Base-by-base conservation (phyloP, 53 echinoderm and acorn worm genomes). In the Patiria pectinifera region DNA sequence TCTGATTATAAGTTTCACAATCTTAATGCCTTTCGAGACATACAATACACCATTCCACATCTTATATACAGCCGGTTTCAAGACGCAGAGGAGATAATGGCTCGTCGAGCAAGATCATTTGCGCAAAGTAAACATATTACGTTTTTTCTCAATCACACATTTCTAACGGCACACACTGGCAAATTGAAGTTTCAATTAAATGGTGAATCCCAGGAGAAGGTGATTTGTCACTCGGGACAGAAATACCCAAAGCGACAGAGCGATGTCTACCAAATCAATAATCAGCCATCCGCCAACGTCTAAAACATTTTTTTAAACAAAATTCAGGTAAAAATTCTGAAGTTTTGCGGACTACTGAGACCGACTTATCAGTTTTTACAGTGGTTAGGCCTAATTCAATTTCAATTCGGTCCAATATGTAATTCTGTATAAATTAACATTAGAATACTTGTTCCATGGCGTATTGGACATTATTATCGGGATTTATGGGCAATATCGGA, bases 121-220 rank as follows among this genome's bases (percentile, higher is more conserved):
- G 25, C 43, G 78, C 24, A 78, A 78, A 63, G 88, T 88, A 59
- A 88, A 88, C 88, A 88, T 26, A 88, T 76, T 88, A 59, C 7
- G 62, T 9, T 22, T 44, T 15, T 88, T 77, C 45, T 71, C 78
- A 76, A 88, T 77, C 77, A 59, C 62, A 43, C 18, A 45, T 23
- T 15, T 61, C 35, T 76, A 62, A 24, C 62, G 26, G 78, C 35
- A 60, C 77, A 88, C 45, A 18, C n/a, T 61, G 61, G 61, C 21
- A 43, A 78, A 59, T 60, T 16, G 44, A 59, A 78, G 59, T 59
- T 88, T 77, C 77, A 77, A 88, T 78, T 88, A 78, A 77, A 43
- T 19, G 26, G 58, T 44, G 22, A 7, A 76, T 78, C 78, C 63
- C 59, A 35, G 22, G 78, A 43, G 61, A 75, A 53, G 35, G 66